Evolutionary conservation across 2,113 vertebrate genomes (phyloP).

Genomic region (Colossoma macropomum): DNA sequence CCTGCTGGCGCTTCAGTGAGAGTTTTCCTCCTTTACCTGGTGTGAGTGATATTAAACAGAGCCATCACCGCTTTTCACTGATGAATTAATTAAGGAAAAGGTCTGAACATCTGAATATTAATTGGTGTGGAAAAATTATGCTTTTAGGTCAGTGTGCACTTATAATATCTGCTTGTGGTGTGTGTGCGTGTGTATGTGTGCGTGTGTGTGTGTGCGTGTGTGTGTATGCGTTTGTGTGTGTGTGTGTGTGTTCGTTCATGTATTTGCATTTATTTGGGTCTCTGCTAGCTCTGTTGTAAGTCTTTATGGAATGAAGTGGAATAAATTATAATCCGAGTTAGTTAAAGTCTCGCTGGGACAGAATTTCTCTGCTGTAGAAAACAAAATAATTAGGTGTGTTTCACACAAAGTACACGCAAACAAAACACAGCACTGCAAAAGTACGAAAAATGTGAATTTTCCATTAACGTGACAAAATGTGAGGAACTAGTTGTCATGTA

Average conservation of each 20-base stretch:
- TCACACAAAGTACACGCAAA: not conserved
- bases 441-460: not conserved
- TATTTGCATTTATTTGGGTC: not conserved
- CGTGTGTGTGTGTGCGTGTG: no score
- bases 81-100: not conserved
- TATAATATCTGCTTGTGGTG: not conserved
- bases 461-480: not conserved
- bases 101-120: conserved; percentile 6
- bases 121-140: conserved; percentile 15
- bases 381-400: not conserved
- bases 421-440: not conserved
- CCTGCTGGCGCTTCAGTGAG: not conserved
- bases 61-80: not conserved
- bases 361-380: not conserved
- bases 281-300: not conserved
- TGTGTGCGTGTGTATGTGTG: no score
- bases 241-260: no score
- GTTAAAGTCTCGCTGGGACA: not conserved
- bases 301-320: not conserved
- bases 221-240: no score
- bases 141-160: conserved; percentile 29
- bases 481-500: no score
- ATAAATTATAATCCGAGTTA: not conserved
- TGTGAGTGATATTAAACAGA: not conserved
- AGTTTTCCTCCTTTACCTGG: not conserved